Percentiles rank a stretch among this genome's conserved stretches.
Evolutionary conservation across 2,888 invertebrate species (phyloP).

Genomic region (Orthonychiurus folsomi): DNA sequence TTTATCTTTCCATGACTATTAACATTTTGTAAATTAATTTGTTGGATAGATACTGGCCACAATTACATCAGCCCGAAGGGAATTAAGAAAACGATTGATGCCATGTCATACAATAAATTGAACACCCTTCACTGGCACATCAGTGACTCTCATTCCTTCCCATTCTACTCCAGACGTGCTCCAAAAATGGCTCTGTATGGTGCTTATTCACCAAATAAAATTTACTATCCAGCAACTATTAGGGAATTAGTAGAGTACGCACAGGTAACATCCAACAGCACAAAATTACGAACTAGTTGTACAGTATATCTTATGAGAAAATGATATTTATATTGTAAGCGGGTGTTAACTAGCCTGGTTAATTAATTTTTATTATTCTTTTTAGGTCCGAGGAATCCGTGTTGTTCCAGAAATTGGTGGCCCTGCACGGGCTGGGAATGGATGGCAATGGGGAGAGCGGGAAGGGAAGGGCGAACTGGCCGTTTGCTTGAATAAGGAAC

Average conservation of each 20-base stretch:
- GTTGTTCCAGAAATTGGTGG: slow-evolving; percentile 82
- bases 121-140: slow-evolving; percentile 91
- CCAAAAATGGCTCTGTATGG: slow-evolving; percentile 64
- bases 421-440: slow-evolving; percentile 75
- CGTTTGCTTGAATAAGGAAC: slow-evolving; percentile 60
- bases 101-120: slow-evolving; percentile 77
- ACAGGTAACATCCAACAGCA: slow-evolving; percentile 44
- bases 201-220: slow-evolving; percentile 50
- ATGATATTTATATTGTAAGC: not conserved
- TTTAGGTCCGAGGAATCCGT: slow-evolving; percentile 60
- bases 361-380: not conserved
- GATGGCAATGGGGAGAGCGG: slow-evolving; percentile 73
- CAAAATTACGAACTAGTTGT: no score
- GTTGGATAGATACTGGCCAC: slow-evolving; percentile 72
- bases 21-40: not conserved
- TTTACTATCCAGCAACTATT: slow-evolving; percentile 60
- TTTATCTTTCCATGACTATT: not conserved
- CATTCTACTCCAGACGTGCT: slow-evolving; percentile 63
- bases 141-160: slow-evolving; percentile 86
- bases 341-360: not conserved
- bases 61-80: slow-evolving; percentile 68
- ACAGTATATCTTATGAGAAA: no score
- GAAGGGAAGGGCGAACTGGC: slow-evolving; percentile 64
- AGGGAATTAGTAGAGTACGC: slow-evolving; percentile 62
- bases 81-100: slow-evolving; percentile 66